Conservation (phyloP, 2,797 vertebrate genomes). For the Miichthys miiuy region DNA sequence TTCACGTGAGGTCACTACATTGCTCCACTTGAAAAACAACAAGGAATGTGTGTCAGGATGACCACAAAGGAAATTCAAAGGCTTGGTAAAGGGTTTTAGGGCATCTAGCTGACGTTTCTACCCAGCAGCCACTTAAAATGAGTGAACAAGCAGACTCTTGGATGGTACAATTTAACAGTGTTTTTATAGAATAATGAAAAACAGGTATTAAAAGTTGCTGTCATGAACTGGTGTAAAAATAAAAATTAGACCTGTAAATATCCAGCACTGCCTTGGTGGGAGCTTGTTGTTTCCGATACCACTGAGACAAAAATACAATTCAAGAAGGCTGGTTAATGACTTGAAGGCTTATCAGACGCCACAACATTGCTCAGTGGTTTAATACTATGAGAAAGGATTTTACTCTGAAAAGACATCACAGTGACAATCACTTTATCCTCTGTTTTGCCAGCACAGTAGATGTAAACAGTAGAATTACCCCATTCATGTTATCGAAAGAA, state of each 20-base stretch:
- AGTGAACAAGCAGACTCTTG: conserved; percentile 13
- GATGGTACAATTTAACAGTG: neutral
- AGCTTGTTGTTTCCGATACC: neutral
- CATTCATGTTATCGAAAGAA: neutral
- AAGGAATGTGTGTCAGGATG: conserved; percentile 58
- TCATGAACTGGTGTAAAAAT: conserved; percentile 13
- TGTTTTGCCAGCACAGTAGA: neutral
- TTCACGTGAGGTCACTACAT: conserved; percentile 71
- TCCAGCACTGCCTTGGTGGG: neutral
- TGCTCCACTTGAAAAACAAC: conserved; percentile 63
- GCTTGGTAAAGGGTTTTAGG: conserved; percentile 36
- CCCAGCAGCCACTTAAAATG: conserved; percentile 25
- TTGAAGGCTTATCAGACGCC: neutral
- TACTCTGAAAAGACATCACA: neutral
- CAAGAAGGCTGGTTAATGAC: neutral
- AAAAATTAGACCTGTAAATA: neutral
- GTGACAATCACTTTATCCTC: neutral
- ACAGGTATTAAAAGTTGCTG: conserved; percentile 12
- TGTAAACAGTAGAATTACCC: neutral
- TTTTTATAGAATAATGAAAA: conserved; percentile 26
- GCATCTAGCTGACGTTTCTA: conserved; percentile 31
- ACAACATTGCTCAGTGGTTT: neutral
- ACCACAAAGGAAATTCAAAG: conserved; percentile 67
- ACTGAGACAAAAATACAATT: neutral
- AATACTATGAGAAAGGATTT: neutral